These are phyloP conservation scores for Florisuga fusca DNA, from an alignment of 2,797 vertebrate genomes.

Conservation along the genomic window DNA sequence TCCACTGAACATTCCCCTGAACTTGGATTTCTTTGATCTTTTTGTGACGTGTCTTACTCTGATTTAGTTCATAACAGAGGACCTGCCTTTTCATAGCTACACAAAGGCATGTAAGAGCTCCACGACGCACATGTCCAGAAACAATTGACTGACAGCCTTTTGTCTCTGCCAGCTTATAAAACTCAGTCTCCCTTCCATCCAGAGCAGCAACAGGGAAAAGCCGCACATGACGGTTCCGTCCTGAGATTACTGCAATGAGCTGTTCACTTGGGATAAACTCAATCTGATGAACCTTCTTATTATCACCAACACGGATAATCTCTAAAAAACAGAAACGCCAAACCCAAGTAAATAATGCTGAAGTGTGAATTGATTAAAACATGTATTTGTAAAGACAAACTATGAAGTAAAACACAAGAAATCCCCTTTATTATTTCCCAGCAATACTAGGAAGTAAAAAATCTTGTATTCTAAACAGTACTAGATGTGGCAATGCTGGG, in stretches of 20 bases:
- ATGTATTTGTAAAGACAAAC: not conserved
- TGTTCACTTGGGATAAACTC: conserved; percentile 93
- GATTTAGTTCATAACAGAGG: conserved; percentile 94
- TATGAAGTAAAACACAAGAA: not conserved
- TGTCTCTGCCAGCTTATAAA: conserved; percentile 93
- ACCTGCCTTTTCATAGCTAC: conserved; percentile 97
- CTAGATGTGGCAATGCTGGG: not conserved
- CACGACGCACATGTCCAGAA: conserved; percentile 87
- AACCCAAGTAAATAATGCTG: not conserved
- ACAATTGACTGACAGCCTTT: conserved; percentile 94
- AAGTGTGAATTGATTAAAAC: not conserved
- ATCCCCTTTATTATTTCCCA: not conserved
- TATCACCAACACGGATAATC: conserved; percentile 96
- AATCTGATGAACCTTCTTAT: conserved; percentile 96
- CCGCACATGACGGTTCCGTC: conserved; percentile 95
- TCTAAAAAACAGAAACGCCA: conserved; percentile 76
- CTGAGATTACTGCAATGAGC: conserved; percentile 96
- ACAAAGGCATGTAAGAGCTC: conserved; percentile 91
- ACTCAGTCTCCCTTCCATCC: conserved; percentile 93
- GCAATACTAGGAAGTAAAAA: not conserved
- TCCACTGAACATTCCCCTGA: conserved; percentile 92
- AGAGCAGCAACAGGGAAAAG: conserved; percentile 91
- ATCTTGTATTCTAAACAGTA: not conserved
- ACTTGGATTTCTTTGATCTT: conserved; percentile 92
- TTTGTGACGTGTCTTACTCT: conserved; percentile 91